phyloP scores from a whole-genome alignment of 2,113 vertebrate species.

The Podocnemis expansa region DNA sequence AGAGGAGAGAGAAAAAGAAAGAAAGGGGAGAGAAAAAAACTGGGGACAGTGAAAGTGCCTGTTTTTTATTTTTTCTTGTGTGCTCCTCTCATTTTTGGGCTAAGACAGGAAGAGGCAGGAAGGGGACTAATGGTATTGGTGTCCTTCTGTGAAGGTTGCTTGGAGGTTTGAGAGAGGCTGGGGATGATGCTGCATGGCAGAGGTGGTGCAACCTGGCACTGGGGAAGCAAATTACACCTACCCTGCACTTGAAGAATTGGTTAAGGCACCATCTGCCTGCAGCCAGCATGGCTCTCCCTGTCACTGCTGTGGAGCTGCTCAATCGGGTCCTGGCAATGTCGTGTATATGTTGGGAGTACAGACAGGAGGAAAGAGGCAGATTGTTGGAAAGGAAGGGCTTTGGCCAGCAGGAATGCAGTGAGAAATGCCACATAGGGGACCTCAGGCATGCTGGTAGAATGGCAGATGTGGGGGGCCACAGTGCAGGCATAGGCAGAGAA shows the following conservation, averaged over 20 bases:
- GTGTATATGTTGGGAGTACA: not conserved
- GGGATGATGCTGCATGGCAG: slow-evolving; percentile 1
- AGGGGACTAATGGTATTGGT: slow-evolving; percentile 20
- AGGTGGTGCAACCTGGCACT: slow-evolving; percentile 59
- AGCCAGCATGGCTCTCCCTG: not conserved
- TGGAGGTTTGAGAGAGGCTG: slow-evolving; percentile 48
- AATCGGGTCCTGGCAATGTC: not conserved
- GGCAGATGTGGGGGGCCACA: not conserved
- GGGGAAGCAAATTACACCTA: slow-evolving; percentile 58
- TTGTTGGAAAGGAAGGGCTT: not conserved
- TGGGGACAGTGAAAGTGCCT: not conserved
- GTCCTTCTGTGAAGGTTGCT: slow-evolving; percentile 38
- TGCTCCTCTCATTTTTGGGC: not conserved
- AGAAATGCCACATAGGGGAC: not conserved
- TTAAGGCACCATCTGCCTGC: not conserved
- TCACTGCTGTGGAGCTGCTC: not conserved
- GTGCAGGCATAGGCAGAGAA: not conserved
- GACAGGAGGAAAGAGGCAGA: not conserved
- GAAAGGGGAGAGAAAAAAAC: not conserved
- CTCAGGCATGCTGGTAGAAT: not conserved
- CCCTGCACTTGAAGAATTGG: not conserved
- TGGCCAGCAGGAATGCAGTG: not conserved
- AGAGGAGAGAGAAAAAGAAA: not conserved
- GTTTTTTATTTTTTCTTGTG: not conserved
- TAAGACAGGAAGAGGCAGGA: not conserved